Conservation (phyloP, 2,888 invertebrate genomes). For the Uropetala carovei region DNA sequence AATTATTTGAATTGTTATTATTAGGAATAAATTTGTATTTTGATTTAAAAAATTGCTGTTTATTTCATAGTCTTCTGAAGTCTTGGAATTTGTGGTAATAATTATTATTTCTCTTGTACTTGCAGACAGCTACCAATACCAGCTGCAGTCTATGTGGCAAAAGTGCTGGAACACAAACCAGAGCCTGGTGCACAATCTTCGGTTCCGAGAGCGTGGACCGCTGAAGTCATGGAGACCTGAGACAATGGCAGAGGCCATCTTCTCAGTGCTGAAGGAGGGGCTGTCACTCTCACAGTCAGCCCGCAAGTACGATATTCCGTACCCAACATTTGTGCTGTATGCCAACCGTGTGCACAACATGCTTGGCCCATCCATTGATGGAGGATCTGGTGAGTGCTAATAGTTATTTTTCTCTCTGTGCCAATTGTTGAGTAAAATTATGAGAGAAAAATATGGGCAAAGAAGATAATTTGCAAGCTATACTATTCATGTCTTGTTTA, state of each 20-base stretch:
- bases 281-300: constrained; percentile 93
- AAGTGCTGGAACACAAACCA: constrained; percentile 97
- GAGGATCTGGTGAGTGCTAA: constrained; percentile 86
- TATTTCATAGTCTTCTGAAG: constrained; percentile 65
- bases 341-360: constrained; percentile 96
- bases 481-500: too few species aligned
- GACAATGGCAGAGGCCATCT: constrained; percentile 96
- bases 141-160: constrained; percentile 96
- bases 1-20: too few species aligned
- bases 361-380: constrained; percentile 94
- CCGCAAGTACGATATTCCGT: constrained; percentile 95
- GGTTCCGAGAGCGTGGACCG: constrained; percentile 94
- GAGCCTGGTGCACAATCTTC: constrained; percentile 91
- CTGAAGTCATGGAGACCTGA: constrained; percentile 95
- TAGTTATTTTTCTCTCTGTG: constrained; percentile 69
- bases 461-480: too few species aligned
- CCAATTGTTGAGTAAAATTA: too few species aligned
- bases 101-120: constrained; percentile 72
- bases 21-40: too few species aligned
- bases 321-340: constrained; percentile 94
- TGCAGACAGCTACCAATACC: constrained; percentile 97
- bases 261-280: constrained; percentile 93
- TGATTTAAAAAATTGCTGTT: too few species aligned
- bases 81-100: constrained; percentile 65
- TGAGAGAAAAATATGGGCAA: too few species aligned